phyloP scores from a whole-genome alignment of 2,113 vertebrate genomes.

The Rattus rattus region DNA sequence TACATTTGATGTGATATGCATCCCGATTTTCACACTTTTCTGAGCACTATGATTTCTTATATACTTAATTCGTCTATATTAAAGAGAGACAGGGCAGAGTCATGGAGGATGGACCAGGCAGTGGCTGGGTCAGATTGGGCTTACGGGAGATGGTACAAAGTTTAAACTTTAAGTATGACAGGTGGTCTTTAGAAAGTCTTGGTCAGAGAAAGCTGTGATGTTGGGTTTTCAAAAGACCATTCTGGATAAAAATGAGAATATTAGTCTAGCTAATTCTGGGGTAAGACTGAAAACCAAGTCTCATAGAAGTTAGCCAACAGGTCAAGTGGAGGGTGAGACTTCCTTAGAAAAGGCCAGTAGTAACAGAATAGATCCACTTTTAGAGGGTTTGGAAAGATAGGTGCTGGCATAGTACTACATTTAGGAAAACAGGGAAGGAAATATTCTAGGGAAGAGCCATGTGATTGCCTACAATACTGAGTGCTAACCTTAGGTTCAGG shows the following conservation, averaged over 20 bases:
- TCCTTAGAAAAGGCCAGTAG: background rate
- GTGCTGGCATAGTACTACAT: background rate
- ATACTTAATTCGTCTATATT: background rate
- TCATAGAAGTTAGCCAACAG: background rate
- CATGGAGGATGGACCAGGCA: background rate
- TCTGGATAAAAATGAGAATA: conserved; percentile 28
- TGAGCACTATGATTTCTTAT: background rate
- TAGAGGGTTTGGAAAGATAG: background rate
- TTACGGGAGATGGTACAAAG: background rate
- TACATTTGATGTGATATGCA: conserved; percentile 12
- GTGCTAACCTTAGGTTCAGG: background rate
- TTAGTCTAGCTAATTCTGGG: background rate
- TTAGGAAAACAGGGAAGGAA: background rate
- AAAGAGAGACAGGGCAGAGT: background rate
- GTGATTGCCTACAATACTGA: background rate
- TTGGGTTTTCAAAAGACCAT: background rate
- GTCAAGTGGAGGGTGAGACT: background rate
- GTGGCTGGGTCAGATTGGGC: background rate
- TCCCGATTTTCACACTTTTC: conserved; percentile 17
- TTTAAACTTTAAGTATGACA: background rate
- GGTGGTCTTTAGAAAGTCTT: background rate
- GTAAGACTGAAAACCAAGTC: background rate
- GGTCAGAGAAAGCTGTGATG: background rate
- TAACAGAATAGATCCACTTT: background rate
- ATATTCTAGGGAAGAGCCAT: background rate